These are phyloP conservation scores for Antitype chi DNA, from an alignment of 2,888 invertebrate species.

Conservation along the genomic window DNA sequence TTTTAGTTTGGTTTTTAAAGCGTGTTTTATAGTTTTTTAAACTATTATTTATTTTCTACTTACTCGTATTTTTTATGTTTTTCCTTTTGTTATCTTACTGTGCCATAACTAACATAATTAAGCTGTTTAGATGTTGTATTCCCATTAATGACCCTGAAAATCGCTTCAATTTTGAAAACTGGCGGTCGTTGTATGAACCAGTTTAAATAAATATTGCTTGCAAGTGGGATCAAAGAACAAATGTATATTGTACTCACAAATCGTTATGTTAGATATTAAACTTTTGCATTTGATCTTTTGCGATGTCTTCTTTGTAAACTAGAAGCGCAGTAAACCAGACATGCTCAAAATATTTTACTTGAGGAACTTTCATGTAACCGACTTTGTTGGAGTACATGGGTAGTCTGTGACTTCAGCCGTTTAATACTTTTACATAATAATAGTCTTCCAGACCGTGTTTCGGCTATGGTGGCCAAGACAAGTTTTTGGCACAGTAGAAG, in stretches of 20 bases:
- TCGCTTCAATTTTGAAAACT: neutral
- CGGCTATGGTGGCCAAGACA: neutral
- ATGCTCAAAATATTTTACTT: slow-evolving; percentile 42
- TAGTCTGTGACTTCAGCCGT: neutral
- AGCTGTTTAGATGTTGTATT: too few relatives aligned
- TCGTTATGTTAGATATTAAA: slow-evolving; percentile 27
- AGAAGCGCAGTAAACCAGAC: slow-evolving; percentile 43
- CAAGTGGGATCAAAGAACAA: slow-evolving; percentile 3
- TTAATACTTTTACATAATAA: neutral
- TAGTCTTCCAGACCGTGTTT: neutral
- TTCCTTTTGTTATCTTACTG: neutral
- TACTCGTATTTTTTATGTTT: neutral
- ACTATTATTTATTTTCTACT: too few relatives aligned
- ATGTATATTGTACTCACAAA: slow-evolving; percentile 20
- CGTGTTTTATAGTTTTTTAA: too few relatives aligned
- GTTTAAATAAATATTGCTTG: slow-evolving; percentile 1
- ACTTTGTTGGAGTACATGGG: slow-evolving; percentile 22
- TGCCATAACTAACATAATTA: neutral
- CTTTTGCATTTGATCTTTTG: slow-evolving; percentile 45
- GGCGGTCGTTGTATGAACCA: neutral
- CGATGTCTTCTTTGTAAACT: slow-evolving; percentile 33
- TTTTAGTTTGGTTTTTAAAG: too few relatives aligned
- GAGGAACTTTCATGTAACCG: neutral
- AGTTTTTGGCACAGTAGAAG: neutral
- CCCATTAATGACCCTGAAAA: too few relatives aligned